These are phyloP conservation scores for Rhinopomastus cyanomelas DNA, from an alignment of 2,113 vertebrate genomes.

Conservation along the genomic window DNA sequence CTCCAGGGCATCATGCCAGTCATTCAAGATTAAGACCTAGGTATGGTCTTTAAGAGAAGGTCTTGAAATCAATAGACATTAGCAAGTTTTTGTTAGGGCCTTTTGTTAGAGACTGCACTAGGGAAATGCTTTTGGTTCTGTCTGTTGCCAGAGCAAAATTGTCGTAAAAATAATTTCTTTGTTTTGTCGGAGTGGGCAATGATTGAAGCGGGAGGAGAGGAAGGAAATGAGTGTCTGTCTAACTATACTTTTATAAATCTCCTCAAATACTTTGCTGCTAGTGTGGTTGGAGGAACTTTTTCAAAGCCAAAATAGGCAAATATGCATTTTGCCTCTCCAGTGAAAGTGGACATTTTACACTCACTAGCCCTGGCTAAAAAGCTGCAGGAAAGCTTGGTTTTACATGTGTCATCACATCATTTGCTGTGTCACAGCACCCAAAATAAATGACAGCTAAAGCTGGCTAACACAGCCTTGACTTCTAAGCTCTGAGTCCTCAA, in stretches of 20 bases:
- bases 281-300: neutral
- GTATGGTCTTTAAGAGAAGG: neutral
- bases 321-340: neutral
- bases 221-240: conserved; percentile 17
- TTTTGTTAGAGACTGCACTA: neutral
- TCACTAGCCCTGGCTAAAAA: neutral
- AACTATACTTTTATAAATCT: conserved; percentile 27
- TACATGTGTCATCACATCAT: neutral
- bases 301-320: conserved; percentile 2
- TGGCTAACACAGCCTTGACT: neutral
- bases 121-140: neutral
- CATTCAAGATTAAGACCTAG: neutral
- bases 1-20: neutral
- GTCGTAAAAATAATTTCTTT: conserved; percentile 4
- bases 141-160: neutral
- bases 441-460: conserved; percentile 27
- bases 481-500: conserved; percentile 12
- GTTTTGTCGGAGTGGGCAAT: neutral
- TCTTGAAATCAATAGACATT: neutral
- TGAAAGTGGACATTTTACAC: neutral
- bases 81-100: neutral
- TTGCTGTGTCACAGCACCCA: neutral
- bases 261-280: conserved; percentile 24
- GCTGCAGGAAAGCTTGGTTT: conserved; percentile 27
- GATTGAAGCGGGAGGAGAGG: neutral